phyloP scores from a whole-genome alignment of 2,797 vertebrate genomes.

The Sylvilagus floridanus region DNA sequence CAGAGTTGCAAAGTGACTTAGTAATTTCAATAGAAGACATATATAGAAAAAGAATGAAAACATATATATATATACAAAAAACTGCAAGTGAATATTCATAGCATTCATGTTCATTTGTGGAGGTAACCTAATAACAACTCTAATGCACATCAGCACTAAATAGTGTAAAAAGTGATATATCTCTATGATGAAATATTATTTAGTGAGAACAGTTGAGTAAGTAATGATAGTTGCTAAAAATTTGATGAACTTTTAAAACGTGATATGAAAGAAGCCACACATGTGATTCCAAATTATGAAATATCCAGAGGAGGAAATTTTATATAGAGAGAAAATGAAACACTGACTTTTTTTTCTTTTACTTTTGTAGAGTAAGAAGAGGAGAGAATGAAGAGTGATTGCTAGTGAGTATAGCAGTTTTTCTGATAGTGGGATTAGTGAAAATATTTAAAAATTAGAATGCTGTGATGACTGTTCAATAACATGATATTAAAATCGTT shows the following conservation, averaged over 20 bases:
- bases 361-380: no score
- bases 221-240: background rate
- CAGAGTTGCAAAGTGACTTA: background rate
- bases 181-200: background rate
- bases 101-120: background rate
- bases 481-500: background rate
- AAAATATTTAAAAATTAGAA: background rate
- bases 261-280: background rate
- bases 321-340: background rate
- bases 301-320: background rate
- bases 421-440: fast-evolving
- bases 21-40: no score
- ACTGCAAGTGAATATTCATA: background rate
- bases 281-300: background rate
- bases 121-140: background rate
- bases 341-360: background rate
- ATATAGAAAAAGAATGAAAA: background rate
- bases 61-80: background rate
- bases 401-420: background rate
- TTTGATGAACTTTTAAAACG: background rate
- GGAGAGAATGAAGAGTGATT: background rate
- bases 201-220: background rate
- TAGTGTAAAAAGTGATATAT: background rate
- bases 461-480: background rate
- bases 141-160: background rate